Evolutionary conservation across 2,113 vertebrate genomes (phyloP), one percentile per base, ranked within the genome.

Genomic region (Apistogramma diplotaenia): DNA sequence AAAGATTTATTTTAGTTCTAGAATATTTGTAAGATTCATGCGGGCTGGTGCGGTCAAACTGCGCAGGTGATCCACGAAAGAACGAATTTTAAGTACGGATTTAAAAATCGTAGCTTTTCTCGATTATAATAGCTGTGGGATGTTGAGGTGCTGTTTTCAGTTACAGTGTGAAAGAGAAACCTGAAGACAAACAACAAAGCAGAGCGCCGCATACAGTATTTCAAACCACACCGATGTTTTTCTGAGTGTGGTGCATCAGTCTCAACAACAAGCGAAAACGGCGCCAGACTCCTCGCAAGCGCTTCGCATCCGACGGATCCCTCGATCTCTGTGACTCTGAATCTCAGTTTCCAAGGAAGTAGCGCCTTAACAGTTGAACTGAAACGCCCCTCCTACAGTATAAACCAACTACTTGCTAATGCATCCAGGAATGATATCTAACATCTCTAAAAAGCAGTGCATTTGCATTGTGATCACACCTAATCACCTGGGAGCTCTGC

Each of bases 121-220:
- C 13, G 51, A n/a, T 49, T 3, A 70, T 49, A 70, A 51, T 8
- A 35, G 23, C 7, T 35, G 31, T 25, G 18, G 25, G 29, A 49
- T 40, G 8, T 70, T 25, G 37, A 53, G 21, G 4, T 25, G 31
- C n/a, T 27, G 15, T 49, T 74, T 37, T 51, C 29, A 23, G 55
- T 54, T 29, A 65, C 43, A 70, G 57, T 49, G 58, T 60, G 53
- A 60, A 74, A 79, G 4, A 77, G 58, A 73, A 85, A 82, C 25
- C 35, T 18, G 18, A 78, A n/a, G 21, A 33, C 74, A 49, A 76
- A 57, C 56, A 72, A n/a, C 8, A 7, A 19, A 76, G 29, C 21
- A n/a, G n/a, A 57, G 46, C 29, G 19, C 54, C n/a, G 62, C 18
- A 21, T 59, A 65, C 49, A 35, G 8, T 12, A 27, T 67, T 37